Base-by-base conservation (phyloP, 2,113 vertebrate species). In the Scolopax mira region DNA sequence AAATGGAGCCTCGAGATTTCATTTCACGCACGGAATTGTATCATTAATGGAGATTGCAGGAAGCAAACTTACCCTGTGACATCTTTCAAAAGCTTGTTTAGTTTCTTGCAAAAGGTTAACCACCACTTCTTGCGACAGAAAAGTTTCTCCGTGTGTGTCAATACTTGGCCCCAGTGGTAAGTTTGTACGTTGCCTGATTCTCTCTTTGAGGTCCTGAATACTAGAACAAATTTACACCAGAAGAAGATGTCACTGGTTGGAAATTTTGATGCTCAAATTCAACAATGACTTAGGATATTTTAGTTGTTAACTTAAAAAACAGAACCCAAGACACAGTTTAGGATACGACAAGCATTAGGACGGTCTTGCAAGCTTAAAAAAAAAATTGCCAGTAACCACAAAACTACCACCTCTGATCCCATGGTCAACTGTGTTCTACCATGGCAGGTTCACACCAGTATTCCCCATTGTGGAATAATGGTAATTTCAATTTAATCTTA, bases 71-170 rank as follows among this genome's bases (percentile, higher is more conserved):
- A 99, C 99, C 98, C 98, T 99, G 97, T 99, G 98, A 97, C 99
- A 99, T 94, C 99, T 99, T 98, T 99, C 99, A 97, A 99, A 99
- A 95, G 99, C 99, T 93, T 99, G 99, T 12, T 99, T 99, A 8
- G 99, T 99, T 98, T 99, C 99, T 97, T 99, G 99, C 93, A 99
- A 93, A 96, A 99, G 98, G 97, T 99, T 99, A 82, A 99, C 99
- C 90, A 99, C 99, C 78, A 99, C 99, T 95, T 99, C 99, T 85
- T 99, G 99, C 4, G 99, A 99, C 31, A 99, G 98, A 65, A 99
- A 99, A 12, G 99, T 99, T 97, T 99, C 99, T 67, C 99, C 99
- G 2, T 99, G 99, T 57, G 99, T 99, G 95, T 99, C 99, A 60
- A 99, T 99, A 91, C 99, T 99, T 62, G 99, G 99, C 58, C 99